Evolutionary conservation across 1,140 invertebrate species (phyloP), one percentile per base, ranked within the genome.

Genomic region (Pseudomyrmex flavicornis): DNA sequence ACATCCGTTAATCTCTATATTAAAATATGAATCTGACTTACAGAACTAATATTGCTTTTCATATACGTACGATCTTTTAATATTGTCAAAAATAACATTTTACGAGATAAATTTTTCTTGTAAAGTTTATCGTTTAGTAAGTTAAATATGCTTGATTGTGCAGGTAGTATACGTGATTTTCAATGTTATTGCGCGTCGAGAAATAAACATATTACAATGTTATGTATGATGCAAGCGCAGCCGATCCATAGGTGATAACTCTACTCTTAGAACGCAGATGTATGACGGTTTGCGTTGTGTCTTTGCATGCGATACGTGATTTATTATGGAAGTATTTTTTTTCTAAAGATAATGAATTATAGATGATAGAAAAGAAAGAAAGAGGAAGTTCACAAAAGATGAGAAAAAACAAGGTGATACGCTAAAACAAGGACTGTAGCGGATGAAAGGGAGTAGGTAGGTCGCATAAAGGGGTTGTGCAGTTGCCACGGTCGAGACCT

Each of bases 401-500:
- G 59, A 70, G 20, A 83, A 72, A 17, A 77, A 61, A 74, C 15
- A 54, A 63, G 58, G 59, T 22, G 66, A 26, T 80, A 70, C 13
- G 44, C 54, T 80, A 9, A 74, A 76, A 87, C 48, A 61, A 77
- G 72, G 74, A 46, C 13, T 76, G 62, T 44, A 66, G 58, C 46
- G 48, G n/a, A 12, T 58, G 35, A 63, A 80, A 63, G 22, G 86
- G 56, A 35, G 50, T 85, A 72, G 62, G 20, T 65, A 58, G 66
- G 52, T 61, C 46, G 73, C 62, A 83, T 77, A 88, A 88, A 88
- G 69, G 5, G 77, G 73, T 59, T 73, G 87, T 65, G 58, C 58
- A 84, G 61, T 54, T 73, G 76, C 80, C 79, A 65, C 77, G 85
- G 73, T 82, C 77, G 83, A 91, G 84, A 87, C 80, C 91, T 90